Evolutionary conservation across 2,797 vertebrate species (phyloP), one percentile per base, ranked within the genome.

Genomic region (Xenentodon cancila): DNA sequence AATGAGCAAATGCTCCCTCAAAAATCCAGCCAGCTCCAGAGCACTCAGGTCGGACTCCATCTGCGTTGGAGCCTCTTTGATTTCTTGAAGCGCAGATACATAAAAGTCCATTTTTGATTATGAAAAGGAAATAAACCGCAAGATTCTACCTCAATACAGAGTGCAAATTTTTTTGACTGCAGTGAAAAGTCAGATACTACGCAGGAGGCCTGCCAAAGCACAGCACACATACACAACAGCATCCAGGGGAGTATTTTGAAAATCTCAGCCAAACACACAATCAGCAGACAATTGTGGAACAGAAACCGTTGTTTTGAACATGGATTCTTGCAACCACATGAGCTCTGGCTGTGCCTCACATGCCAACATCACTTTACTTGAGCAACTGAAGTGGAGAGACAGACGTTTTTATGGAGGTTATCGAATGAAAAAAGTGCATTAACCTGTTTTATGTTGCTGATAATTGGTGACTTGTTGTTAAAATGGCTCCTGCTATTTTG

Each of bases 101-200:
- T 30, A 30, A 30, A 30, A 30, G 13, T 15, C 37, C 1, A 5
- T 15, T 40, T 40, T 40, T 15, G 13, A 15, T 40, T 4, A 40
- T 40, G 37, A 40, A 40, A 15, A 40, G 37, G 37, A 40, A 1
- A 40, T 15, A 40, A 40, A 40, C 37, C 3, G 13, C 13, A 3
- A 40, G 15, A 40, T 40, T 15, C 37, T 15, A 16, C 37, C 37
- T 15, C 37, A 40, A 16, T 40, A 1, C 37, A 15, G 37, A 40
- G 37, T 40, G 37, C 13, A 83, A 76, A 63, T 68, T 80, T 75
- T 77, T 30, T 30, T 48, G 64, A 68, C 70, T 65, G 50, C 53
- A 48, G 47, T 43, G 37, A 74, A 65, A 68, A 66, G 55, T 51
- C 53, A 3, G 59, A 58, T 44, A 47, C 80, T 13, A 12, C 32